A percentile compares a stretch with the other conserved stretches of the same genome.
phyloP scores from a whole-genome alignment of 2,888 invertebrate genomes.

The Drosophila mimetica region DNA sequence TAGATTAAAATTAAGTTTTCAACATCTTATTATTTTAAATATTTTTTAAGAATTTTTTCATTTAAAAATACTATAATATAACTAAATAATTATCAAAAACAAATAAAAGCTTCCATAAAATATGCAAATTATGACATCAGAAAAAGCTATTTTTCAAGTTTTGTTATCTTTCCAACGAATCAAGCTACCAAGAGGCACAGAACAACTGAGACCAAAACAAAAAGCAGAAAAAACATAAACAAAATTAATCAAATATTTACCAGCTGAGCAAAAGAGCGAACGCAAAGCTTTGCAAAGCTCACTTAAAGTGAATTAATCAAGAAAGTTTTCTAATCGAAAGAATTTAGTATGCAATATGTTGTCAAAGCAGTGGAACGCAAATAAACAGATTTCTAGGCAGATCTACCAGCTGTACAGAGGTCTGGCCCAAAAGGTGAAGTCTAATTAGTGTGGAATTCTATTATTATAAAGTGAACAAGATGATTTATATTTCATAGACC shows the following conservation, averaged over 20 bases:
- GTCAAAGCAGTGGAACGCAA: slow-evolving; percentile 42
- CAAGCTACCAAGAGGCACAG: slow-evolving; percentile 1
- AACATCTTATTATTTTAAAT: neutral
- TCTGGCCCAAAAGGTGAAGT: slow-evolving; percentile 32
- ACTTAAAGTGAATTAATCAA: slow-evolving; percentile 27
- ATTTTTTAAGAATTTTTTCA: neutral
- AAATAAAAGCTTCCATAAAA: neutral
- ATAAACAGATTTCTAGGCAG: slow-evolving; percentile 27
- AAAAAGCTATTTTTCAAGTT: neutral
- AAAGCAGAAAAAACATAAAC: slow-evolving; percentile 18
- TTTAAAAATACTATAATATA: too few relatives aligned
- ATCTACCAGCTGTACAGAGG: slow-evolving; percentile 25
- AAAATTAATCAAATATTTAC: slow-evolving; percentile 30
- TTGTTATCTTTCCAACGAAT: neutral
- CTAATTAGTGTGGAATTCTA: neutral
- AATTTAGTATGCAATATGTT: slow-evolving; percentile 66
- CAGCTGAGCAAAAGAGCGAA: slow-evolving; percentile 19
- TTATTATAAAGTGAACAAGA: too few relatives aligned
- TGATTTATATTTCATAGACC: slow-evolving; percentile 23
- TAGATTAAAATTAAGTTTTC: too few relatives aligned
- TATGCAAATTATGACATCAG: slow-evolving; percentile 2
- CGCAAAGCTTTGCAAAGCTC: slow-evolving; percentile 62
- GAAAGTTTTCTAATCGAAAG: slow-evolving; percentile 17
- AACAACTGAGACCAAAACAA: slow-evolving; percentile 27
- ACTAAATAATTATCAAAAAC: neutral